Conservation (phyloP, 1,140 invertebrate species). For the Drepana arcuata region DNA sequence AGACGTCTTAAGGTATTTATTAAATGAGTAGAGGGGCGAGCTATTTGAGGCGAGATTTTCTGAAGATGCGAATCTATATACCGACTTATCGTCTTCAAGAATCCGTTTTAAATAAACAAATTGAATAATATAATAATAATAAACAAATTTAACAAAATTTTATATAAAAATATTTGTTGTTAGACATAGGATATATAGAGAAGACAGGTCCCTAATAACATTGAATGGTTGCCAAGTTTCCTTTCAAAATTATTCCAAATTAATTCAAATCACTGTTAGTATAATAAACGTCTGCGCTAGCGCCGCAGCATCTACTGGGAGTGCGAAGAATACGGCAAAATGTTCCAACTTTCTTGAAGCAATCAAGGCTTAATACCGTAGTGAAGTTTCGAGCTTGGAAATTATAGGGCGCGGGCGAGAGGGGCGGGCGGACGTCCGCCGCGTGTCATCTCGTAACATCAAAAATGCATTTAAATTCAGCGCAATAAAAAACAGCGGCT, state of each 20-base stretch:
- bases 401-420: constrained; percentile 57
- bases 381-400: constrained; percentile 68
- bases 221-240: constrained; percentile 10
- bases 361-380: constrained; percentile 71
- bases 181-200: no score
- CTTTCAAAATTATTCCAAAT: constrained; percentile 27
- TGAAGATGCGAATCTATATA: no score
- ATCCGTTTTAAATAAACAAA: no score
- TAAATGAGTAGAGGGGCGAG: no score
- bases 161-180: no score
- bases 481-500: constrained; percentile 70
- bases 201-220: neutral
- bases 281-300: constrained; percentile 57
- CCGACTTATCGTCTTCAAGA: no score
- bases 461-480: constrained; percentile 72
- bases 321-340: constrained; percentile 68
- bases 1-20: no score
- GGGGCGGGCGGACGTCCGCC: constrained; percentile 50
- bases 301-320: constrained; percentile 58
- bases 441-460: constrained; percentile 71
- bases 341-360: constrained; percentile 70
- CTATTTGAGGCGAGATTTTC: no score
- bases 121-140: no score
- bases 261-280: constrained; percentile 61
- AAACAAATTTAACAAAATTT: no score